A percentile compares a stretch with the other conserved stretches of the same genome.
Conservation (phyloP, 2,113 vertebrate species). For the Panthera tigris region DNA sequence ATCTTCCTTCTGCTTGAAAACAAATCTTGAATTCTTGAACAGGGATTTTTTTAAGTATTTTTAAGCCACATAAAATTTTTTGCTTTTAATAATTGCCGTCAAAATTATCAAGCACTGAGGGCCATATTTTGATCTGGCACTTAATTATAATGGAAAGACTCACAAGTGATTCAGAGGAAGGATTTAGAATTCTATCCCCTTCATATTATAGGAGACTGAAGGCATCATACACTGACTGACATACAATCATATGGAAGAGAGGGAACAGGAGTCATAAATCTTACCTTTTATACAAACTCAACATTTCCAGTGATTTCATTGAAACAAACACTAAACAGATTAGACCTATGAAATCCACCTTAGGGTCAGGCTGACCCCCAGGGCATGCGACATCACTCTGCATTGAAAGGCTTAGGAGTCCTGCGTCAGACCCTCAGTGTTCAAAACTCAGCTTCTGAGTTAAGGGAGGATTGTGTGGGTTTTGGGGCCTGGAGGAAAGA, state of each 20-base stretch:
- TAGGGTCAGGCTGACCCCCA: not conserved
- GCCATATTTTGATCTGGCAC: not conserved
- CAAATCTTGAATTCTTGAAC: not conserved
- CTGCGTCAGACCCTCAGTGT: not conserved
- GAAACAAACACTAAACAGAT: constrained; percentile 30
- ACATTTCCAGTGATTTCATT: constrained; percentile 44
- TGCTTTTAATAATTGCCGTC: not conserved
- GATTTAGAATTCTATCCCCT: not conserved
- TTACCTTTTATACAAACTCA: constrained; percentile 47
- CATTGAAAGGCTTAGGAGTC: not conserved
- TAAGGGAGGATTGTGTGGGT: not conserved
- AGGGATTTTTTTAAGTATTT: not conserved
- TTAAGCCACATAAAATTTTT: not conserved
- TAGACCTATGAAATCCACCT: not conserved
- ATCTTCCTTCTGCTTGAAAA: constrained; percentile 35
- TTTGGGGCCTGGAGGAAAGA: not conserved
- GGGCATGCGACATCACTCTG: not conserved
- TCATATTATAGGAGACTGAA: not conserved
- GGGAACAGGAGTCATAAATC: not conserved
- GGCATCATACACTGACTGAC: not conserved
- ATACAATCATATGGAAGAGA: not conserved
- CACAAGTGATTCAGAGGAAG: not conserved
- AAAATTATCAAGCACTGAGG: not conserved
- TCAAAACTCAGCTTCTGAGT: not conserved
- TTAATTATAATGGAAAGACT: not conserved